These are phyloP conservation scores for Mimachlamys varia DNA, from an alignment of 2,888 invertebrate species.

Conservation along the genomic window DNA sequence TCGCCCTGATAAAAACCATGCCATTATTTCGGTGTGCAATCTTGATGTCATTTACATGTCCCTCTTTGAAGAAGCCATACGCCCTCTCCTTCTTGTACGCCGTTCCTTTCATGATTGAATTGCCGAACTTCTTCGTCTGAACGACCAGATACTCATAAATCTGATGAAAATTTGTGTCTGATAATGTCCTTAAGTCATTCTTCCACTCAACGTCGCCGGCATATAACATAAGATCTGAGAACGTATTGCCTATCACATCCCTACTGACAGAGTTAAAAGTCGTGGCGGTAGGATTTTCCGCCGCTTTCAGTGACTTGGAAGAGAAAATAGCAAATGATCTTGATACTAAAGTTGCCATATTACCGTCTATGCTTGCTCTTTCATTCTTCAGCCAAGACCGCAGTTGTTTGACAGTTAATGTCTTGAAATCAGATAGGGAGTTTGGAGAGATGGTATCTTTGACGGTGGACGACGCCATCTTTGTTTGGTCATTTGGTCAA, in stretches of 20 bases:
- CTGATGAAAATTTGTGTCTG: slow-evolving; percentile 46
- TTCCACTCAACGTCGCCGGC: slow-evolving; percentile 41
- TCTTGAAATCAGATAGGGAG: slow-evolving; percentile 37
- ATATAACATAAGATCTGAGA: slow-evolving; percentile 3
- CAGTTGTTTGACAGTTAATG: slow-evolving; percentile 34
- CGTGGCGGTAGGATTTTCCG: not conserved
- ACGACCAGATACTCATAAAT: slow-evolving; percentile 45
- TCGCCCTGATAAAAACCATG: slow-evolving; percentile 32
- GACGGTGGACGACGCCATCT: not conserved
- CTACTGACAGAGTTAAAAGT: not conserved
- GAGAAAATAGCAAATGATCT: slow-evolving; percentile 23
- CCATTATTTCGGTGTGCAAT: not conserved
- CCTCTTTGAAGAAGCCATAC: slow-evolving; percentile 42
- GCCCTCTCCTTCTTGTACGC: slow-evolving; percentile 41
- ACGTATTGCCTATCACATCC: slow-evolving; percentile 10
- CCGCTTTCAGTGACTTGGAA: not conserved
- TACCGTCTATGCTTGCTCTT: slow-evolving; percentile 18
- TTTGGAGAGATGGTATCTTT: not conserved
- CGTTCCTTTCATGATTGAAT: slow-evolving; percentile 43
- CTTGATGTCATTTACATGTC: slow-evolving; percentile 40
- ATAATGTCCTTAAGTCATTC: slow-evolving; percentile 40
- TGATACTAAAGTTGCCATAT: slow-evolving; percentile 39
- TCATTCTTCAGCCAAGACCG: slow-evolving; percentile 10
- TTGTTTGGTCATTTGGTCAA: too few species aligned
- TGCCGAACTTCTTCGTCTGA: slow-evolving; percentile 42